A percentile compares a stretch with the other conserved stretches of the same genome.
Conservation (phyloP, 2,797 vertebrate species). For the Bradypodion ventrale region DNA sequence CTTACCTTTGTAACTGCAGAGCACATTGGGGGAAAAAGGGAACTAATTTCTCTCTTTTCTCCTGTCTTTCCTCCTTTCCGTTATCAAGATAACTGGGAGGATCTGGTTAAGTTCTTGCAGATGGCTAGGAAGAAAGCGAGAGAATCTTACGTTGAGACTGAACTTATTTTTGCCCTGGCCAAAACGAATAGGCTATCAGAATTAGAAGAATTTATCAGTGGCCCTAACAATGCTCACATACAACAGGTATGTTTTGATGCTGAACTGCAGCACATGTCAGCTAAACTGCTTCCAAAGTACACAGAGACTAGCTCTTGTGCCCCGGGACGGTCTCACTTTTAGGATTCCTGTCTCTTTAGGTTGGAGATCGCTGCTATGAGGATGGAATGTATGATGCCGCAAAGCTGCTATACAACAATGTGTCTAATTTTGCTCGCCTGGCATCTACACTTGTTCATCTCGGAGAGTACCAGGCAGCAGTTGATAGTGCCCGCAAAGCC, state of each 20-base stretch:
- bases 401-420: conserved; percentile 88
- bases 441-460: conserved; percentile 92
- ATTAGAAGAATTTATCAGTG: conserved; percentile 83
- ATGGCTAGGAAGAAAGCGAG: conserved; percentile 93
- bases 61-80: conserved; percentile 8
- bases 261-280: neutral
- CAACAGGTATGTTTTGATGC: conserved; percentile 80
- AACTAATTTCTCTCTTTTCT: conserved; percentile 13
- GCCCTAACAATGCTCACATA: conserved; percentile 90
- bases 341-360: conserved; percentile 69
- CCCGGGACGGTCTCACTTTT: neutral
- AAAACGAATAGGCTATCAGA: conserved; percentile 94
- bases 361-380: conserved; percentile 91
- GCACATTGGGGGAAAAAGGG: neutral
- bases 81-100: conserved; percentile 88
- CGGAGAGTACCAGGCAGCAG: conserved; percentile 91
- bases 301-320: too few relatives aligned
- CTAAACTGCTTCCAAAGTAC: neutral
- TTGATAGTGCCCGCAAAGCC: conserved; percentile 92
- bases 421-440: conserved; percentile 91
- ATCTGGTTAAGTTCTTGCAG: conserved; percentile 93
- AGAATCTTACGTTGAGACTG: conserved; percentile 91
- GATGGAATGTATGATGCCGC: conserved; percentile 93
- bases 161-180: conserved; percentile 93
- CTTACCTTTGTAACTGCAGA: neutral